These are phyloP conservation scores for Cisticola juncidis DNA, from an alignment of 2,113 vertebrate species.

Conservation along the genomic window DNA sequence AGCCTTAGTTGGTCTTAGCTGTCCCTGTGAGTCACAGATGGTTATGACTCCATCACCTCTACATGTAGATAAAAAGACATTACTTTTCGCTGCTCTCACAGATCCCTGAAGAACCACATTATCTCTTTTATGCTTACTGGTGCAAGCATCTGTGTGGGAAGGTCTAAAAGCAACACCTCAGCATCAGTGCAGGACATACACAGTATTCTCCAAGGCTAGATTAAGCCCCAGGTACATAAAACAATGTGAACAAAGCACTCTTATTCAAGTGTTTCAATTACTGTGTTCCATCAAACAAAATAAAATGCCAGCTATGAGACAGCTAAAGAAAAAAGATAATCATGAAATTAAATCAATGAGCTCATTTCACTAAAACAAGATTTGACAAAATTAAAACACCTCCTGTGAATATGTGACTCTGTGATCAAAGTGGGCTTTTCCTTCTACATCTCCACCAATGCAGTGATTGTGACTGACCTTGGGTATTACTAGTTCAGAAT, in stretches of 20 bases:
- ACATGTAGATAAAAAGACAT: background rate
- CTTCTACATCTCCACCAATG: background rate
- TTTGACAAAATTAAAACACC: background rate
- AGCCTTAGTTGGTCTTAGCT: background rate
- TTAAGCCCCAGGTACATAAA: background rate
- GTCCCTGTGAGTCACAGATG: background rate
- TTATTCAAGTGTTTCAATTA: background rate
- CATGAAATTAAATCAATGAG: background rate
- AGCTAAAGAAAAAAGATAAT: background rate
- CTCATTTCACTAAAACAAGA: background rate
- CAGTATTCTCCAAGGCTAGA: background rate
- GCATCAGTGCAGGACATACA: background rate
- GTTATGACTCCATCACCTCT: background rate
- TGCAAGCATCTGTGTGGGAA: fast-evolving
- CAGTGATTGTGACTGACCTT: background rate
- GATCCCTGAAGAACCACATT: background rate
- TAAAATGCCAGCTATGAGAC: background rate
- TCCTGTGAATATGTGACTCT: background rate
- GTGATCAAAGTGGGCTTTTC: background rate
- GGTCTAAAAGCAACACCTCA: background rate
- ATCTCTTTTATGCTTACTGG: background rate
- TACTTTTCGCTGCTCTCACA: background rate
- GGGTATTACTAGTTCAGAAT: background rate
- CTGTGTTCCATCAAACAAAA: background rate
- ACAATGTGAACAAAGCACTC: background rate